These are phyloP conservation scores for Threskiornis aethiopicus DNA, from an alignment of 2,797 vertebrate genomes.

Conservation along the genomic window DNA sequence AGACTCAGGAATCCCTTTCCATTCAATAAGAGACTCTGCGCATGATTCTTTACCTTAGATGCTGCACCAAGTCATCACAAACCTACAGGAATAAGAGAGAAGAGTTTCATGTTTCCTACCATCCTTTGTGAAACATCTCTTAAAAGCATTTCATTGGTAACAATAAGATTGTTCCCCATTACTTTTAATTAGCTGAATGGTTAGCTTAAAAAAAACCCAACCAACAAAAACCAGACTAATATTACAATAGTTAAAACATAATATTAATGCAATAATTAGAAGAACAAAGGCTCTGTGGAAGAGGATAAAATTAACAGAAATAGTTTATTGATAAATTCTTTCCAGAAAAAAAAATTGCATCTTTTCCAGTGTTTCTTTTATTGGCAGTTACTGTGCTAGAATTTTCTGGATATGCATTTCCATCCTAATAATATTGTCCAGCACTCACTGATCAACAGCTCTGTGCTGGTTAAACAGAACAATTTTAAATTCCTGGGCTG, in stretches of 20 bases:
- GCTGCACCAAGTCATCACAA: constrained; percentile 76
- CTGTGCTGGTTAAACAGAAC: not conserved
- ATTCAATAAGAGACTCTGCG: not conserved
- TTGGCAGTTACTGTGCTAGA: not conserved
- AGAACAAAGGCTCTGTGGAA: not conserved
- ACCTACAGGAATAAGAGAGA: constrained; percentile 68
- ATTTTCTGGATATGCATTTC: not conserved
- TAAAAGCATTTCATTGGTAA: not conserved
- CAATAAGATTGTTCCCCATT: not conserved
- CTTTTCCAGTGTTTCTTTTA: not conserved
- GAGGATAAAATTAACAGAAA: not conserved
- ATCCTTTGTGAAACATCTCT: not conserved
- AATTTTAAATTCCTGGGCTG: not conserved
- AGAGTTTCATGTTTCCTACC: not conserved
- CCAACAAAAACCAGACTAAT: not conserved
- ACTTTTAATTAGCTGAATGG: not conserved
- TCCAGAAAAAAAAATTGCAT: not conserved
- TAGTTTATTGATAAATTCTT: not conserved
- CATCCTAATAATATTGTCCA: not conserved
- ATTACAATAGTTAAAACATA: not conserved
- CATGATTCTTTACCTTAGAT: constrained; percentile 79
- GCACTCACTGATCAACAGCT: not conserved
- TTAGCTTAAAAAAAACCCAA: not conserved
- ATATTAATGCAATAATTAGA: not conserved
- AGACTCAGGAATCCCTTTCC: not conserved